Evolutionary conservation across 2,888 invertebrate species (phyloP).

Genomic region (Lepetodrilus schrolli): DNA sequence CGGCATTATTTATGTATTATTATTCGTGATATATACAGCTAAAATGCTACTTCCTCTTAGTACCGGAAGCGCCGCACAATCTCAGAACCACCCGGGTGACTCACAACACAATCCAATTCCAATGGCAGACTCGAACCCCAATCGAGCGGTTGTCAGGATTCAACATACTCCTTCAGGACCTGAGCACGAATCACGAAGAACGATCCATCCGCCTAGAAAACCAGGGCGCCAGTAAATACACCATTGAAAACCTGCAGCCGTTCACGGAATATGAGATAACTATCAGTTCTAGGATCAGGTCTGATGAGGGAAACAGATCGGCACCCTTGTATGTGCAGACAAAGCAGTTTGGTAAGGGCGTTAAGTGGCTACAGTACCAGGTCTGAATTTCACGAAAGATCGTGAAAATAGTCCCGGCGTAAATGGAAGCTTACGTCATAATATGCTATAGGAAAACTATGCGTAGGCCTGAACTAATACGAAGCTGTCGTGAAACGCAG

Average conservation of each 20-base stretch:
- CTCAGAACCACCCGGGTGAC: not conserved
- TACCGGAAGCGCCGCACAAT: not conserved
- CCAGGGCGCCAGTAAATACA: not conserved
- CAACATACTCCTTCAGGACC: not conserved
- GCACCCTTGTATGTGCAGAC: not conserved
- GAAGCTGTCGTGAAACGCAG: no score
- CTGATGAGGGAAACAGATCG: not conserved
- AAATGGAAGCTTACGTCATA: not conserved
- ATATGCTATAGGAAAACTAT: not conserved
- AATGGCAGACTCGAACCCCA: not conserved
- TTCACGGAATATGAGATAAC: not conserved
- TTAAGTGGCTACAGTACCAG: not conserved
- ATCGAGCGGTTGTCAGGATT: not conserved
- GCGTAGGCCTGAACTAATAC: not conserved
- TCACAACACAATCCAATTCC: not conserved
- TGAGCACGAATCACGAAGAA: not conserved
- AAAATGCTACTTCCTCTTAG: not conserved
- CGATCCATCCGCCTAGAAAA: not conserved
- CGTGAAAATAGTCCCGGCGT: no score
- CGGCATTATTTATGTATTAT: no score
- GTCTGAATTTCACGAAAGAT: no score
- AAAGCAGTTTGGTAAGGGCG: not conserved
- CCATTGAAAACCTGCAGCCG: not conserved
- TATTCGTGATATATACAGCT: not conserved
- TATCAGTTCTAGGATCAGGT: constrained; percentile 2